Conservation (phyloP, 2,888 invertebrate genomes). For the Smittia aterrima region DNA sequence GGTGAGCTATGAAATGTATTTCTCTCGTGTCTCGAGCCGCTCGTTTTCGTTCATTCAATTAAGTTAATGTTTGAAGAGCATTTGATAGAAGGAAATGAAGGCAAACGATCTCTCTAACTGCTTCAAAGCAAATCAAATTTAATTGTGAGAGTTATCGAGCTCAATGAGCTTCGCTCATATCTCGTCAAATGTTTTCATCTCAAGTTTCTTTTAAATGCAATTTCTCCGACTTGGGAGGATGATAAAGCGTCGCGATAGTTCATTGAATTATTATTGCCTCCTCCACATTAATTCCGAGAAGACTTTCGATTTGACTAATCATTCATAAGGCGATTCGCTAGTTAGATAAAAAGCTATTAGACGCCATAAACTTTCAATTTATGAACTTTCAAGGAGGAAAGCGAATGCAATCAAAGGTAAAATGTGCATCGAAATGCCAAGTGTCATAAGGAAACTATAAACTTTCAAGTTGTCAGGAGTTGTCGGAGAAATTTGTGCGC, state of each 20-base stretch:
- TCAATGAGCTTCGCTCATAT: neutral
- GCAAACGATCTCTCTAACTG: neutral
- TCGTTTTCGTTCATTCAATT: neutral
- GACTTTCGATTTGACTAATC: neutral
- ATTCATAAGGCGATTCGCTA: neutral
- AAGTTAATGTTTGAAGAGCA: conserved; percentile 25
- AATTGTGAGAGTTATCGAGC: neutral
- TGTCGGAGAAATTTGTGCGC: too few species aligned
- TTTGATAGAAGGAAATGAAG: neutral
- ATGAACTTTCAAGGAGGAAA: neutral
- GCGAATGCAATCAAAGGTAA: neutral
- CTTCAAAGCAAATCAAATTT: conserved; percentile 2
- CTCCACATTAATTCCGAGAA: neutral
- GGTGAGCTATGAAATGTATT: conserved; percentile 32
- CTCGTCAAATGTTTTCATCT: too few species aligned
- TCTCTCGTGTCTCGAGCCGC: neutral
- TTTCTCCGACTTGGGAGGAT: neutral
- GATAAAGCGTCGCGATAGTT: neutral
- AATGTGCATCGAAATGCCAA: neutral
- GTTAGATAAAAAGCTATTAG: neutral
- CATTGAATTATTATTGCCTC: neutral
- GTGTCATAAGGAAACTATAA: neutral
- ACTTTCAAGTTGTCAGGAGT: neutral
- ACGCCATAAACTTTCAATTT: neutral
- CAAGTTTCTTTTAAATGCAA: neutral